Evolutionary conservation across 2,888 invertebrate species (phyloP).

Genomic region (Gymnoscelis rufifasciata): DNA sequence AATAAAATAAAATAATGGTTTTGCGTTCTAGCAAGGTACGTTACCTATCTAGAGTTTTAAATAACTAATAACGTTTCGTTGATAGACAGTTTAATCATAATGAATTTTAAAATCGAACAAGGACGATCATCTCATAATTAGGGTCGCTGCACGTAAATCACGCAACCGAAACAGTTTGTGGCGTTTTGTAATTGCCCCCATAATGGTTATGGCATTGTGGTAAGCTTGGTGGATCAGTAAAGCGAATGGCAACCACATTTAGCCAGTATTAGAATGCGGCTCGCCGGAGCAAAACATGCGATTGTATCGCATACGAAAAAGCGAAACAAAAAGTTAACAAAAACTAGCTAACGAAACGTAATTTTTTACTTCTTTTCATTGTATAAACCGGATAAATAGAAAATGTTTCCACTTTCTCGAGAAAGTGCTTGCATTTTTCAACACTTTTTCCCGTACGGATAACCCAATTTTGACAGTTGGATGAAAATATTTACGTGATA

Average conservation of each 20-base stretch:
- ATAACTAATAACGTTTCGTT: too few species aligned
- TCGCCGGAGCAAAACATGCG: constrained; percentile 48
- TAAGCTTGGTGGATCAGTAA: constrained; percentile 40
- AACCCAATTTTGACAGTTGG: constrained; percentile 65
- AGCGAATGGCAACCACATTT: constrained; percentile 52
- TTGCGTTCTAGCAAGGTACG: too few species aligned
- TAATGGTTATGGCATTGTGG: constrained; percentile 72
- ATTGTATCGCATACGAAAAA: constrained; percentile 23
- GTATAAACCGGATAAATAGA: constrained; percentile 34
- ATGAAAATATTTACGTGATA: constrained; percentile 61
- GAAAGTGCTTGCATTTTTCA: constrained; percentile 23
- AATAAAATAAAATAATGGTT: too few species aligned
- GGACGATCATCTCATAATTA: constrained; percentile 14
- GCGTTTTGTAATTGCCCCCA: constrained; percentile 59
- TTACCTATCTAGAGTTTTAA: too few species aligned
- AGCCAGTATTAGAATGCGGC: constrained; percentile 72
- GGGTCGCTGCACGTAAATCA: constrained; percentile 42
- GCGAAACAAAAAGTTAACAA: constrained; percentile 11
- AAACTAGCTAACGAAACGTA: constrained; percentile 27
- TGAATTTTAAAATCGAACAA: too few species aligned
- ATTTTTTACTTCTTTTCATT: constrained; percentile 17
- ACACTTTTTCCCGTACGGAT: constrained; percentile 37
- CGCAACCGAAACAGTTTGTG: constrained; percentile 39
- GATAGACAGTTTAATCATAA: too few species aligned
- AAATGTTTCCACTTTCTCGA: constrained; percentile 28